A percentile compares a stretch with the other conserved stretches of the same genome.
Conservation (phyloP, 2,888 invertebrate species). For the Drosophila flavopinicola region DNA sequence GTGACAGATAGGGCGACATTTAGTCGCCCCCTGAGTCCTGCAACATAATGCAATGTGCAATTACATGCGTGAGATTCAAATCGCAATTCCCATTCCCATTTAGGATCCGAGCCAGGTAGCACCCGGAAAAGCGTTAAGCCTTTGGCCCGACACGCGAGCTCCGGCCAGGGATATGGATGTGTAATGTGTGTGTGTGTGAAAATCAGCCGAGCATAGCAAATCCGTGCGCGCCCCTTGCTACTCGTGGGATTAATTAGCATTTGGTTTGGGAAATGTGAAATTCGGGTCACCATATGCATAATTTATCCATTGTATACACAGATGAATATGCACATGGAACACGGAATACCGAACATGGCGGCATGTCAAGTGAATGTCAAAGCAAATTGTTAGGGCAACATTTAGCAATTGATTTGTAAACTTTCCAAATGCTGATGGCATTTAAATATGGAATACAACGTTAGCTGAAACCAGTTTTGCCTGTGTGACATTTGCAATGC, state of each 20-base stretch:
- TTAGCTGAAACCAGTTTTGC: slow-evolving; percentile 33
- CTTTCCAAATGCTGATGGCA: slow-evolving; percentile 41
- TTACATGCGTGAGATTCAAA: slow-evolving; percentile 77
- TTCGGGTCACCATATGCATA: slow-evolving; percentile 44
- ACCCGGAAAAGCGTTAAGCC: slow-evolving; percentile 49
- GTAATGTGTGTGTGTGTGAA: slow-evolving; percentile 63
- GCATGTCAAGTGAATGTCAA: slow-evolving; percentile 79
- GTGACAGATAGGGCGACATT: slow-evolving; percentile 46
- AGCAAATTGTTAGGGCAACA: slow-evolving; percentile 49
- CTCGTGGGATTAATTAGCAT: slow-evolving; percentile 76
- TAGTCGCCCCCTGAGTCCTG: slow-evolving; percentile 24
- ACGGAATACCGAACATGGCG: slow-evolving; percentile 14
- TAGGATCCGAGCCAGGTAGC: slow-evolving; percentile 44
- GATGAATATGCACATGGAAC: background rate
- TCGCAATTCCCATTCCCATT: slow-evolving; percentile 26
- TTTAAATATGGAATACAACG: slow-evolving; percentile 40
- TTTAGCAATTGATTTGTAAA: slow-evolving; percentile 66
- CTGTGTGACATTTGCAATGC: slow-evolving; percentile 53
- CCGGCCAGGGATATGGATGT: no score
- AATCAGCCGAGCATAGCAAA: slow-evolving; percentile 68
- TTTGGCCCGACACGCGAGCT: slow-evolving; percentile 48
- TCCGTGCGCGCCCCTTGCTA: slow-evolving; percentile 40
- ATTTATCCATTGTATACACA: slow-evolving; percentile 45
- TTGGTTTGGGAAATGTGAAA: slow-evolving; percentile 53
- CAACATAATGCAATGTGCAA: slow-evolving; percentile 61